Percentiles rank a stretch among this genome's conserved stretches.
phyloP scores from a whole-genome alignment of 2,888 invertebrate species.

The Atherix ibis region DNA sequence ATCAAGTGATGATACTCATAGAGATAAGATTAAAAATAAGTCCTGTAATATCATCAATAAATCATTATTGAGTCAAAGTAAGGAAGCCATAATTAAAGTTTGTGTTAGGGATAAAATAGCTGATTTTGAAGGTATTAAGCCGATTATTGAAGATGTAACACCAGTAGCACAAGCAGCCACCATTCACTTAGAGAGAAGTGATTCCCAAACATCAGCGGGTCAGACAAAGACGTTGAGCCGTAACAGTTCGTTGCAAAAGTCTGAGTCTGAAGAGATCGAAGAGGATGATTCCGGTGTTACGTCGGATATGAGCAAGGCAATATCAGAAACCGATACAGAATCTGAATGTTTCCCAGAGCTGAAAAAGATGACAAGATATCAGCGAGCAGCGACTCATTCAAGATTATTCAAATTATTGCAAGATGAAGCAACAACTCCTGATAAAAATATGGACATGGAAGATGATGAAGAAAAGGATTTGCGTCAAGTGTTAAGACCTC shows the following conservation, averaged over 20 bases:
- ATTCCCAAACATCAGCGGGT: slow-evolving; percentile 18
- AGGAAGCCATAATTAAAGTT: slow-evolving; percentile 19
- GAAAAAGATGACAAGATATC: slow-evolving; percentile 42
- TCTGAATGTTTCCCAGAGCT: slow-evolving; percentile 43
- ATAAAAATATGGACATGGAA: slow-evolving; percentile 12
- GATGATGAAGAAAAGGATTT: slow-evolving; percentile 22
- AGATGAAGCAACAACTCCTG: slow-evolving; percentile 31
- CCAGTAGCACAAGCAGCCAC: too few species aligned
- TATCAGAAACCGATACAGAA: slow-evolving; percentile 49
- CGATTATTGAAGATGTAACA: slow-evolving; percentile 11
- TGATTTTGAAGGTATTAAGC: slow-evolving; percentile 21
- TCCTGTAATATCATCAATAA: not conserved
- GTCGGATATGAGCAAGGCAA: slow-evolving; percentile 48
- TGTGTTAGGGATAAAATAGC: slow-evolving; percentile 27
- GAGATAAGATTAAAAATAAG: not conserved
- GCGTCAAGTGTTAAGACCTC: slow-evolving; percentile 14
- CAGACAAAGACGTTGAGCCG: slow-evolving; percentile 23
- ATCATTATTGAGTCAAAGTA: not conserved
- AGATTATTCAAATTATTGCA: slow-evolving; percentile 49
- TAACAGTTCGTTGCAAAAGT: slow-evolving; percentile 28
- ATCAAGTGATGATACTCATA: not conserved
- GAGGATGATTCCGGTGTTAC: slow-evolving; percentile 60
- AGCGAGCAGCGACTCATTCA: slow-evolving; percentile 56
- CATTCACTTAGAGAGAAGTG: slow-evolving; percentile 5
- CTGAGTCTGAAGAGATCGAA: slow-evolving; percentile 34